These are phyloP conservation scores for Alethe castanea DNA, from an alignment of 2,113 vertebrate species.

Conservation along the genomic window DNA sequence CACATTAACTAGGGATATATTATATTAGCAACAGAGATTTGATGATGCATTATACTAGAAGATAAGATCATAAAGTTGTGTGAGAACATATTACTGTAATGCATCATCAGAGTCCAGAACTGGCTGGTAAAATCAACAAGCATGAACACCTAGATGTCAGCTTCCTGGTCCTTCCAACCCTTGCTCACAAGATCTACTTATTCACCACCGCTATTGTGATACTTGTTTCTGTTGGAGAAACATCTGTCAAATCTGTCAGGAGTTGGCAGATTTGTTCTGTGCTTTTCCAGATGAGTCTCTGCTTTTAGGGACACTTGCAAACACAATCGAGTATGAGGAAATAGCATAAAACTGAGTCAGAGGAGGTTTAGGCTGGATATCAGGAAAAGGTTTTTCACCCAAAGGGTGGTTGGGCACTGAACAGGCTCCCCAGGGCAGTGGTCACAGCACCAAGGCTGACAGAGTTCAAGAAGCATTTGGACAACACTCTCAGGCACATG, in stretches of 20 bases:
- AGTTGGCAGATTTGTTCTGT: background rate
- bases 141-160: background rate
- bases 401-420: background rate
- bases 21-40: background rate
- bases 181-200: background rate
- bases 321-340: fast-evolving
- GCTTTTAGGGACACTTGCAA: background rate
- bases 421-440: background rate
- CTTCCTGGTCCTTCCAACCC: background rate
- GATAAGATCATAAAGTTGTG: background rate
- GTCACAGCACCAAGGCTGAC: background rate
- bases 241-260: background rate
- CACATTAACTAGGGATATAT: background rate
- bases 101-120: background rate
- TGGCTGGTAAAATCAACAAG: background rate
- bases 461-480: fast-evolving
- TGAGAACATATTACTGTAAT: background rate
- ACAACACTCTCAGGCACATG: fast-evolving
- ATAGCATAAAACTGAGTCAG: background rate
- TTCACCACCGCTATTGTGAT: background rate
- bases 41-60: background rate
- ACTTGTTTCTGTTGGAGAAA: background rate
- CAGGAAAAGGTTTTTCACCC: fast-evolving
- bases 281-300: background rate
- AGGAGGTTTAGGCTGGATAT: fast-evolving